phyloP scores from a whole-genome alignment of 2,113 vertebrate genomes.

The Gnathonemus longibarbis region DNA sequence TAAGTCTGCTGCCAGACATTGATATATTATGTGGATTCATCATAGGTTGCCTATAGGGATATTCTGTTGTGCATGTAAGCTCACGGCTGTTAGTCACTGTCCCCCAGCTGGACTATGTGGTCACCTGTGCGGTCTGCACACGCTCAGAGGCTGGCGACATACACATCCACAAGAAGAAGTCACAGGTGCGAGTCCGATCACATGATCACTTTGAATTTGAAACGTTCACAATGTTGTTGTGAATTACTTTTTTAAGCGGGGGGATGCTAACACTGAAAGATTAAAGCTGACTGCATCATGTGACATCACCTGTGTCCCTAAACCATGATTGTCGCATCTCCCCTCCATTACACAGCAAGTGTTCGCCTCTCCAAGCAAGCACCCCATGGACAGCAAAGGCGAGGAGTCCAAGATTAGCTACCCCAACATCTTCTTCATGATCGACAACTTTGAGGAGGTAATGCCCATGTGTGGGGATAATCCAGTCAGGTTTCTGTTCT shows the following conservation, averaged over 20 bases:
- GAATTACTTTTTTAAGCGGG: neutral
- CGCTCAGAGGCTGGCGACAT: conserved; percentile 91
- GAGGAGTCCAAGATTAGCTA: conserved; percentile 99
- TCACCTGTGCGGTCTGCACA: conserved; percentile 96
- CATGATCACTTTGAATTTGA: neutral
- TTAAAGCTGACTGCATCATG: neutral
- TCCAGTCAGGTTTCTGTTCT: neutral
- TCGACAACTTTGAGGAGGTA: conserved; percentile 98
- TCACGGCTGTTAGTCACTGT: neutral
- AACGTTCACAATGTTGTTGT: neutral
- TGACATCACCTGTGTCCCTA: neutral
- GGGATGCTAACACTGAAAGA: neutral
- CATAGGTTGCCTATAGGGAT: neutral
- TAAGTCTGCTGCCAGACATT: neutral
- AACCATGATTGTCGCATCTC: neutral
- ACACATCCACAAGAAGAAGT: conserved; percentile 94
- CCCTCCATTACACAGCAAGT: conserved; percentile 69
- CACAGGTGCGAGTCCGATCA: conserved; percentile 70
- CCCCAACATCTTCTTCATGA: conserved; percentile 99
- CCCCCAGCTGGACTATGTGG: conserved; percentile 87
- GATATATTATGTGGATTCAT: neutral
- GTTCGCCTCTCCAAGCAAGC: conserved; percentile 92
- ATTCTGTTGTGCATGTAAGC: neutral
- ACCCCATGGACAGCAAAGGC: conserved; percentile 98
- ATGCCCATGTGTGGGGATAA: neutral